phyloP scores from a whole-genome alignment of 1,140 invertebrate species.

The Zaprionus inermis region DNA sequence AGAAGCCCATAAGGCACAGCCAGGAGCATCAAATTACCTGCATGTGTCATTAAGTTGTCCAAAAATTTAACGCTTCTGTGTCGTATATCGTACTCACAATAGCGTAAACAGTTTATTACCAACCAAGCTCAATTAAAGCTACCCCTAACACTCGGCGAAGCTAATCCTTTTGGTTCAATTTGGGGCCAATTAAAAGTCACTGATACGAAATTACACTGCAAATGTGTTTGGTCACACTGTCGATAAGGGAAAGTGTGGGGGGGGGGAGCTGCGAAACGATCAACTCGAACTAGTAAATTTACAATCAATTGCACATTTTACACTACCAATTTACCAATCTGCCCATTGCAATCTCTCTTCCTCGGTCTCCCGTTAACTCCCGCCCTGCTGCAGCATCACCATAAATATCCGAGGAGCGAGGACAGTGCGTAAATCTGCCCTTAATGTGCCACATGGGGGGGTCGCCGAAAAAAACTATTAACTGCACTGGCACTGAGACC shows the following conservation, averaged over 20 bases:
- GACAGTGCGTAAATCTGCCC: slow-evolving; percentile 40
- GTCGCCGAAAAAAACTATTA: slow-evolving; percentile 64
- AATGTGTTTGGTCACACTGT: slow-evolving; percentile 41
- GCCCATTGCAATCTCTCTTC: neutral
- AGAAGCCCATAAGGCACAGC: neutral
- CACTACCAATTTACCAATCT: slow-evolving; percentile 44
- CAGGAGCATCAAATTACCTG: neutral
- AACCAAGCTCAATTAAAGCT: neutral
- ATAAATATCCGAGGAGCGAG: slow-evolving; percentile 32
- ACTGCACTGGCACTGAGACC: slow-evolving; percentile 48
- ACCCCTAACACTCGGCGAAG: neutral
- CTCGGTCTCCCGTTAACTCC: slow-evolving; percentile 3
- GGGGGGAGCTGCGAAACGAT: slow-evolving; percentile 4
- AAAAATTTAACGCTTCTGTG: neutral
- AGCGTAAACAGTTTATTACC: neutral
- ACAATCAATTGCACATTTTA: slow-evolving; percentile 55
- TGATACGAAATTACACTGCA: slow-evolving; percentile 13
- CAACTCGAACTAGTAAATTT: slow-evolving; percentile 40
- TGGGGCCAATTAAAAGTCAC: slow-evolving; percentile 31
- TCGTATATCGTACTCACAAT: neutral
- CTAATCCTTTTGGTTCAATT: slow-evolving; percentile 4
- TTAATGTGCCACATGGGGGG: slow-evolving; percentile 44
- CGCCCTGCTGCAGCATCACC: slow-evolving; percentile 30
- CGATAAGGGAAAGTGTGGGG: neutral
- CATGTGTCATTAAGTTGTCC: neutral